These are phyloP conservation scores for Condylostylus longicornis DNA, from an alignment of 1,140 invertebrate species.

Conservation along the genomic window DNA sequence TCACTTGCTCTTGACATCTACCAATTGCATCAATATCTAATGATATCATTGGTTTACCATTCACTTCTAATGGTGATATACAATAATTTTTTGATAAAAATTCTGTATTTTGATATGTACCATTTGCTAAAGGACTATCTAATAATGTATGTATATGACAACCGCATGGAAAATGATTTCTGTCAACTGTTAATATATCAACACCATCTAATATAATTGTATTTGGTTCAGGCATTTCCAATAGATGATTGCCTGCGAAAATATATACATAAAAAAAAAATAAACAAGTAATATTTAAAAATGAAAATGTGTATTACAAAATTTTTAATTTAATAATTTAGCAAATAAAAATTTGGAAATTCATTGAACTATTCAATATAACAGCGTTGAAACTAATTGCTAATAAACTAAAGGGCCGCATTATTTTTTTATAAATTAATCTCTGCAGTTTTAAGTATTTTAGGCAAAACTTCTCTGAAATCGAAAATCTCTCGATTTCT, in stretches of 20 bases:
- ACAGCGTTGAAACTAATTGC: no score
- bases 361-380: no score
- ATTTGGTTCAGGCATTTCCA: constrained; percentile 52
- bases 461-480: no score
- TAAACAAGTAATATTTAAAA: no score
- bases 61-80: constrained; percentile 66
- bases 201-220: constrained; percentile 49
- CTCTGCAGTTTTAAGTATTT: no score
- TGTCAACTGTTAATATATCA: constrained; percentile 46
- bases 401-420: no score
- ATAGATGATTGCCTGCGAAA: constrained; percentile 70
- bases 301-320: no score
- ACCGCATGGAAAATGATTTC: constrained; percentile 72
- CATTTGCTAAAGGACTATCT: constrained; percentile 53
- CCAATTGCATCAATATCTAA: constrained; percentile 52
- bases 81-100: constrained; percentile 66
- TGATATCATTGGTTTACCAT: constrained; percentile 52
- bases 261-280: no score
- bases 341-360: no score
- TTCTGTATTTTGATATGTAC: constrained; percentile 37
- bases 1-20: constrained; percentile 47
- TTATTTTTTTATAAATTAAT: no score
- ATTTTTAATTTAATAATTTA: no score
- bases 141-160: constrained; percentile 61
- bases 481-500: no score